Evolutionary conservation across 1,140 invertebrate genomes (phyloP).

Genomic region (Halesus radiatus): DNA sequence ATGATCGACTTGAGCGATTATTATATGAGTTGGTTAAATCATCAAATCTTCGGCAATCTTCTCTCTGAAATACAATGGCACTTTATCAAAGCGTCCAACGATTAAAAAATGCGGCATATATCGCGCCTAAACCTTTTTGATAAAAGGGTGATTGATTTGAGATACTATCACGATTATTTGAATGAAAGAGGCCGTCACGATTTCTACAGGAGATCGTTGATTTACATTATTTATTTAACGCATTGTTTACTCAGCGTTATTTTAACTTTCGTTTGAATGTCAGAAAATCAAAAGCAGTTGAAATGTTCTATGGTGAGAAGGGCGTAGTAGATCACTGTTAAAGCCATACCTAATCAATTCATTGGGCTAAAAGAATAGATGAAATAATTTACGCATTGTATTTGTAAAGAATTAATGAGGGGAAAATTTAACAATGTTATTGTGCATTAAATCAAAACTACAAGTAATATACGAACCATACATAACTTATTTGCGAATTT

Average conservation of each 20-base stretch:
- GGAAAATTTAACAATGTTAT: too few species aligned
- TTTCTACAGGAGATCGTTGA: neutral
- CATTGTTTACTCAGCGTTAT: neutral
- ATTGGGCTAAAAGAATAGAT: too few species aligned
- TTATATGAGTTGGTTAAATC: too few species aligned
- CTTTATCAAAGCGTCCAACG: neutral
- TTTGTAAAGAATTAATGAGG: neutral
- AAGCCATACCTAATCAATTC: too few species aligned
- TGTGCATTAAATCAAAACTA: too few species aligned
- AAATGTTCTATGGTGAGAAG: neutral
- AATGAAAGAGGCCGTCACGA: neutral
- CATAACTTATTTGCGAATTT: too few species aligned
- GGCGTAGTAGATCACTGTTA: too few species aligned
- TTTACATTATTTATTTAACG: neutral
- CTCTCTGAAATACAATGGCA: neutral
- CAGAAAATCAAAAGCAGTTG: neutral
- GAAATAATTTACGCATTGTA: neutral
- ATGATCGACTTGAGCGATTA: too few species aligned
- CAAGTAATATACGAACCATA: too few species aligned
- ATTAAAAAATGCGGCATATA: neutral
- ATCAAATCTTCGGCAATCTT: too few species aligned
- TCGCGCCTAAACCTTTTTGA: neutral
- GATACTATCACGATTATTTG: neutral
- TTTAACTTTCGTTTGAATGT: neutral
- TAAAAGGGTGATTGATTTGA: neutral